Evolutionary conservation across 2,113 vertebrate species (phyloP).

Genomic region (Eulemur rufifrons): DNA sequence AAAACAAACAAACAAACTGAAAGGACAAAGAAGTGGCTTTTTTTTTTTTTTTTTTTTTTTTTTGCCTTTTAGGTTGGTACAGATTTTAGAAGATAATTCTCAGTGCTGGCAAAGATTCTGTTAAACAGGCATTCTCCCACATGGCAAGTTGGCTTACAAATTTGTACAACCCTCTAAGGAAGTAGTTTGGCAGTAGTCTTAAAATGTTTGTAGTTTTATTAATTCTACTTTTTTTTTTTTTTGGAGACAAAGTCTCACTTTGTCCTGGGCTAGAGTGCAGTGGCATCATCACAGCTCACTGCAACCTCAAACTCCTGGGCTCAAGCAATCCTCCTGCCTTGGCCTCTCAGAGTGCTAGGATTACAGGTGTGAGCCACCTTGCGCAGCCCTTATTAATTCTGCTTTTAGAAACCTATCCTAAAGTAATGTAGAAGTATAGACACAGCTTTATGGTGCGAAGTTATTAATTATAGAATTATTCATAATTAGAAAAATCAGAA

Average conservation of each 20-base stretch:
- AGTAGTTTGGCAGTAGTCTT: slow-evolving; percentile 15
- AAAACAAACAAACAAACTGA: slow-evolving; percentile 29
- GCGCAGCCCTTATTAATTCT: background rate
- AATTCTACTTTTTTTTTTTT: background rate
- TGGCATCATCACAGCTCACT: background rate
- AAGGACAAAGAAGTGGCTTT: background rate
- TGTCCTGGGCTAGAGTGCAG: background rate
- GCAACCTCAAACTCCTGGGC: background rate
- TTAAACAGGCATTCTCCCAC: background rate
- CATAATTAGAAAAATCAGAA: slow-evolving; percentile 18
- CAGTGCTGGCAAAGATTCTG: background rate
- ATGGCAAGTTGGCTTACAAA: background rate
- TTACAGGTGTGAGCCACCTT: background rate
- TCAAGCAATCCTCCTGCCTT: background rate
- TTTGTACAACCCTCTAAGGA: background rate
- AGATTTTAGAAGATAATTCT: slow-evolving; percentile 36
- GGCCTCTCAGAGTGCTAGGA: background rate
- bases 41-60: background rate
- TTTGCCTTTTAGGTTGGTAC: background rate
- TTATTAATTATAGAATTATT: slow-evolving; percentile 50
- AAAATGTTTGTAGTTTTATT: slow-evolving; percentile 23
- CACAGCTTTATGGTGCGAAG: background rate
- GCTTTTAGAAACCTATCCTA: slow-evolving; percentile 26
- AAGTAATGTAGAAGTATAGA: slow-evolving; percentile 3
- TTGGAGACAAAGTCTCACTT: background rate